Evolutionary conservation across 2,888 invertebrate species (phyloP).

Genomic region (Panzeria rudis): DNA sequence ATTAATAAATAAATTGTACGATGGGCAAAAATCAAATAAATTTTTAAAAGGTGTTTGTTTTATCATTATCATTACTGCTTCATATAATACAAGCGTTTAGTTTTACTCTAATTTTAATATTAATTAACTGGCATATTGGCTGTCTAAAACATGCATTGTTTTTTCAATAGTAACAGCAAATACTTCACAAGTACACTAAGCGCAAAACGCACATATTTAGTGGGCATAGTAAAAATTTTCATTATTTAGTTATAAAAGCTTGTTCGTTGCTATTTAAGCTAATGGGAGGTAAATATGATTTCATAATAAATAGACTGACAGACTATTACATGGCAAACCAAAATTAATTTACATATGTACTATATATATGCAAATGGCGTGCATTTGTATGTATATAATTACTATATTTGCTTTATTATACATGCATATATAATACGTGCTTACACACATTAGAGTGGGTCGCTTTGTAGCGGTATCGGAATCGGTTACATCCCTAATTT

Average conservation of each 20-base stretch:
- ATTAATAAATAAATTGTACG: too few species aligned
- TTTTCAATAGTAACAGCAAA: neutral
- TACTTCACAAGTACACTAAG: neutral
- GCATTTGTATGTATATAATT: neutral
- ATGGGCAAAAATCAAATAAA: too few species aligned
- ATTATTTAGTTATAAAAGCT: too few species aligned
- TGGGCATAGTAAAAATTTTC: too few species aligned
- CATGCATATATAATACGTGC: too few species aligned
- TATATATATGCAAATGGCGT: too few species aligned
- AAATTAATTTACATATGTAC: conserved; percentile 7
- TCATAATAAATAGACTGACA: conserved; percentile 29
- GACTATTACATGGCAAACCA: conserved; percentile 31
- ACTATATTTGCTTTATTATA: neutral
- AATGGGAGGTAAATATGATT: neutral
- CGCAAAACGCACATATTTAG: neutral
- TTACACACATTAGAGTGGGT: too few species aligned
- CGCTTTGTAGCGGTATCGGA: too few species aligned
- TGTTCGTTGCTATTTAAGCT: neutral
- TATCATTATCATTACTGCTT: neutral
- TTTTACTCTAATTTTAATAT: too few species aligned
- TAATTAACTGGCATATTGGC: conserved; percentile 62
- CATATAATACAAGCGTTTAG: too few species aligned
- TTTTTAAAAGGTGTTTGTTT: too few species aligned
- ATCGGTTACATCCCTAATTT: too few species aligned
- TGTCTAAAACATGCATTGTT: conserved; percentile 47